phyloP scores from a whole-genome alignment of 2,797 vertebrate species.

The Eulemur rubriventer region DNA sequence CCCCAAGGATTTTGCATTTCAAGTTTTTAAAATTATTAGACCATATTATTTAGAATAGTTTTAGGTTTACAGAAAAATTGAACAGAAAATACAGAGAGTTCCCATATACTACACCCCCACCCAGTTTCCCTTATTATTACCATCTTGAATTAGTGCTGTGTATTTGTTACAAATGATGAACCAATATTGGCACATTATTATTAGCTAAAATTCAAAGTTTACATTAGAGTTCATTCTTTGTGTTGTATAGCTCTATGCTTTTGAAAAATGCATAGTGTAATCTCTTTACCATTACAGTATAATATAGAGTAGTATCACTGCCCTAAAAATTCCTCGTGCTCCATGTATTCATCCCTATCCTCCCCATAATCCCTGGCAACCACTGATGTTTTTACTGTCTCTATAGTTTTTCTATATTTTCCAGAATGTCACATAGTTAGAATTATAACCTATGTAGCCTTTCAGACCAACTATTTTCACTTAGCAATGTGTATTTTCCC shows the following conservation, averaged over 20 bases:
- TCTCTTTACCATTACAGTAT: neutral
- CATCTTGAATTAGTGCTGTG: neutral
- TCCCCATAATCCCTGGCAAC: neutral
- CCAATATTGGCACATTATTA: too few species aligned
- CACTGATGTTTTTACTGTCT: neutral
- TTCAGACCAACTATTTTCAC: neutral
- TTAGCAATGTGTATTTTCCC: too few species aligned
- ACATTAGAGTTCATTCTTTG: too few species aligned
- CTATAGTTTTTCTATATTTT: neutral
- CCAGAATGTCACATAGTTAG: neutral
- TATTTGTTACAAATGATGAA: too few species aligned
- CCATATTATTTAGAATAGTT: neutral
- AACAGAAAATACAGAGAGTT: slow-evolving; percentile 2
- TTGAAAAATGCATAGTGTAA: neutral
- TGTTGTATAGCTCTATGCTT: neutral
- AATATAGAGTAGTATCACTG: neutral
- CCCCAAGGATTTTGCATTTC: slow-evolving; percentile 21
- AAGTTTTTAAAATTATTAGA: slow-evolving; percentile 26
- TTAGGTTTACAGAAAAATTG: slow-evolving; percentile 1
- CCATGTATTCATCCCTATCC: neutral
- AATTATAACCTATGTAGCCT: neutral
- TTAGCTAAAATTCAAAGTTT: too few species aligned
- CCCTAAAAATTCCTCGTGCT: too few species aligned
- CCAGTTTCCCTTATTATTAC: neutral
- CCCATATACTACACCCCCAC: neutral